phyloP scores from a whole-genome alignment of 2,888 invertebrate genomes.

The Agonum fuliginosum region DNA sequence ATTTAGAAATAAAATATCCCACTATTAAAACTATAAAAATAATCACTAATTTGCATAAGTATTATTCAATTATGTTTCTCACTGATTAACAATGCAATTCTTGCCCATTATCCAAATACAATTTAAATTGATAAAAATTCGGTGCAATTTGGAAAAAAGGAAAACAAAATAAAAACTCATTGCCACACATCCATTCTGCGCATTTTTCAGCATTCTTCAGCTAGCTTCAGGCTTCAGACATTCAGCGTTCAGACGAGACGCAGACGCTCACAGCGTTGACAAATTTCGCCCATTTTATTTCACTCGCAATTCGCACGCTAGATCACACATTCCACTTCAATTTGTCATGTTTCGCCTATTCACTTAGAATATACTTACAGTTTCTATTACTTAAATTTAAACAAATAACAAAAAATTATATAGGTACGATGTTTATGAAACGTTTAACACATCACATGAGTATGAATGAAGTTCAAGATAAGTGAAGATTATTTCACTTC shows the following conservation, averaged over 20 bases:
- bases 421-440: no score
- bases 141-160: constrained; percentile 13
- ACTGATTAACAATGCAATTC: not conserved
- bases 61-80: not conserved
- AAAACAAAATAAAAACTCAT: constrained; percentile 21
- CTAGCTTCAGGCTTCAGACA: constrained; percentile 10
- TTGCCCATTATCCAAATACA: not conserved
- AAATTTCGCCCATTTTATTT: constrained; percentile 24
- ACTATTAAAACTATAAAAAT: no score
- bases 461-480: no score
- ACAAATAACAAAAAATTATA: not conserved
- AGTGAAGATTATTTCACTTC: no score
- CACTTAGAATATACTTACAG: not conserved
- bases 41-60: no score
- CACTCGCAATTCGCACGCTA: constrained; percentile 19
- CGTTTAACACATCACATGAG: no score
- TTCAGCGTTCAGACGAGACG: constrained; percentile 9
- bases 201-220: constrained; percentile 6
- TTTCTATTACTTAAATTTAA: not conserved
- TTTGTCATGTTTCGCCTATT: constrained; percentile 23
- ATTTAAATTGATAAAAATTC: constrained; percentile 32
- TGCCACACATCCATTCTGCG: constrained; percentile 19
- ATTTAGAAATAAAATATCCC: no score
- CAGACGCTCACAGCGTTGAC: constrained; percentile 12
- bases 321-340: constrained; percentile 33